A percentile compares a stretch with the other conserved stretches of the same genome.
These are phyloP conservation scores for Tiaroga cobitis DNA, from an alignment of 2,797 vertebrate genomes.

Conservation along the genomic window DNA sequence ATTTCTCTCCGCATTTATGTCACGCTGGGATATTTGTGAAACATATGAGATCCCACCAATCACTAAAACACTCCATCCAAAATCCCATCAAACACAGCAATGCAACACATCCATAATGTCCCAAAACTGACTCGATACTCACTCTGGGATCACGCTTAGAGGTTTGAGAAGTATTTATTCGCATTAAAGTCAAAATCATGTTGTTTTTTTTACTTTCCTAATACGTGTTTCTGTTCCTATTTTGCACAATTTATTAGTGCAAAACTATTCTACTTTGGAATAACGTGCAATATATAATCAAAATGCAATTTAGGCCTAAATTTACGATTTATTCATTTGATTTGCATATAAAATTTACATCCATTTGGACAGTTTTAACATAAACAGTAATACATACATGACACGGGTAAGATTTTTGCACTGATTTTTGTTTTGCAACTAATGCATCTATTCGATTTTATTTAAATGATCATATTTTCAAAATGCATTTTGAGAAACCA, in stretches of 20 bases:
- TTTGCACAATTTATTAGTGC: neutral
- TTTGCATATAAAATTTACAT: neutral
- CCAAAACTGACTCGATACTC: neutral
- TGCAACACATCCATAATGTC: slow-evolving; percentile 20
- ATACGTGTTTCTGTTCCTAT: neutral
- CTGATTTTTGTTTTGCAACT: no score
- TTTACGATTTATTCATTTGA: neutral
- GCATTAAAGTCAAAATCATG: neutral
- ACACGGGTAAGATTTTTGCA: neutral
- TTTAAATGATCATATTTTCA: neutral
- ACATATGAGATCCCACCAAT: slow-evolving; percentile 24
- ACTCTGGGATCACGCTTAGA: neutral
- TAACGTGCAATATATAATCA: neutral
- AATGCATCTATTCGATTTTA: neutral
- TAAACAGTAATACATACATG: neutral
- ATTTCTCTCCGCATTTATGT: slow-evolving; percentile 6
- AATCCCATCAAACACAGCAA: slow-evolving; percentile 15
- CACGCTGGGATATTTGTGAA: slow-evolving; percentile 17
- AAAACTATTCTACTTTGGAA: neutral
- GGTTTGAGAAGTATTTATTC: neutral
- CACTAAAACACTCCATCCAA: slow-evolving; percentile 27
- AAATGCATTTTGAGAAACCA: neutral
- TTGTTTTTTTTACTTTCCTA: neutral
- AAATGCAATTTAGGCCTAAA: neutral
- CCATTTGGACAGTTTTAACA: neutral